Percentiles rank a stretch among this genome's conserved stretches.
phyloP scores from a whole-genome alignment of 2,113 vertebrate genomes.

The Trematocara variabile region DNA sequence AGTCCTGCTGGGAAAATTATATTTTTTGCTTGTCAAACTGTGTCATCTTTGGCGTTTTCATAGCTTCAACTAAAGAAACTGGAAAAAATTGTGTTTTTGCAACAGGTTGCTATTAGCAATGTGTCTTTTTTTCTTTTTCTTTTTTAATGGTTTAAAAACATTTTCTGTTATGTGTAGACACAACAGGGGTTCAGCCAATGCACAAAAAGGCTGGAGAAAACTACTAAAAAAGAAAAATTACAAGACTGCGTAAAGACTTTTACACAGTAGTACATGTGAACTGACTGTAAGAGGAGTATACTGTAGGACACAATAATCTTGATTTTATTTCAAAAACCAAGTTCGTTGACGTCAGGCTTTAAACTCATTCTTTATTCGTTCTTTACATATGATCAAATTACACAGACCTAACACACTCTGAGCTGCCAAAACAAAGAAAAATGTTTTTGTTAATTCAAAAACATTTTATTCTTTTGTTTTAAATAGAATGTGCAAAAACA shows the following conservation, averaged over 20 bases:
- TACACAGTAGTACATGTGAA: neutral
- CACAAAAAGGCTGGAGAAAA: neutral
- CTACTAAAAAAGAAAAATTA: neutral
- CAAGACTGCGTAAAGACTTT: neutral
- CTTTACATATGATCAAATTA: neutral
- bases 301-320: neutral
- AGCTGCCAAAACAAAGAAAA: neutral
- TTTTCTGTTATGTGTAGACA: neutral
- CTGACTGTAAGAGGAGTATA: neutral
- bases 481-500: conserved; percentile 54
- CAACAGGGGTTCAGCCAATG: neutral
- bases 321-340: neutral
- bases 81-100: neutral
- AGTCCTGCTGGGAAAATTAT: neutral
- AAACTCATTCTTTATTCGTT: neutral
- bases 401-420: neutral
- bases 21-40: neutral
- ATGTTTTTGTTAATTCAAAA: conserved; percentile 9
- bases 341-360: neutral
- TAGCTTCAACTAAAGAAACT: neutral
- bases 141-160: neutral
- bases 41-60: neutral
- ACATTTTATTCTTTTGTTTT: conserved; percentile 40
- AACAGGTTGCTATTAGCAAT: neutral
- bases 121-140: neutral